Conservation (phyloP, 23 tunicate species). For the Aplidium turbinatum region DNA sequence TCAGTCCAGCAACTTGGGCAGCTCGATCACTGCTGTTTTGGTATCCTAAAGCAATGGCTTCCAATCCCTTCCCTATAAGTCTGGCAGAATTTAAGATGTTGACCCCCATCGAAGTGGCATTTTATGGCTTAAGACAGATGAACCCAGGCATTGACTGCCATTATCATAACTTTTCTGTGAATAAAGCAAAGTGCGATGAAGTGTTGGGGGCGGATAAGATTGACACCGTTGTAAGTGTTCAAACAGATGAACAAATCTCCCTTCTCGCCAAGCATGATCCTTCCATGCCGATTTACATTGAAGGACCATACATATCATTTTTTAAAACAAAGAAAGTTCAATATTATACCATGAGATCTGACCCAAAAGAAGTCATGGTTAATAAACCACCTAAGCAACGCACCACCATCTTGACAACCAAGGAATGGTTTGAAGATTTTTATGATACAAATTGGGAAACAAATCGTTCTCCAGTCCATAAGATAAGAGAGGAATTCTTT, state of each 20-base stretch:
- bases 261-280: conserved; percentile 66
- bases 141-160: conserved; percentile 61
- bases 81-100: conserved; percentile 41
- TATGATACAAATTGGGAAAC: conserved; percentile 67
- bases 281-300: conserved; percentile 56
- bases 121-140: conserved; percentile 83
- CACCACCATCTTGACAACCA: conserved; percentile 40
- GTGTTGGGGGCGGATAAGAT: conserved; percentile 26
- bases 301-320: conserved; percentile 66
- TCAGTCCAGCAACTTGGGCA: conserved; percentile 54
- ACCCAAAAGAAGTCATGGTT: conserved; percentile 32
- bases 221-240: conserved; percentile 67
- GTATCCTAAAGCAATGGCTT: conserved; percentile 61
- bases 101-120: conserved; percentile 63
- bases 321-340: conserved; percentile 49
- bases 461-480: conserved; percentile 6
- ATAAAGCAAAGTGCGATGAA: conserved; percentile 32
- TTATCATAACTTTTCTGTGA: conserved; percentile 54
- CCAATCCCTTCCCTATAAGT: conserved; percentile 36
- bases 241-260: conserved; percentile 49
- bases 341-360: conserved; percentile 78
- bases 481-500: conserved; percentile 49
- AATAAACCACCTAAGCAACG: not conserved
- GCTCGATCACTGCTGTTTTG: conserved; percentile 59
- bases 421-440: conserved; percentile 84